Percentiles rank a stretch among this genome's conserved stretches.
Conservation (phyloP, 1,140 invertebrate species). For the Muscidifurax raptorellus region DNA sequence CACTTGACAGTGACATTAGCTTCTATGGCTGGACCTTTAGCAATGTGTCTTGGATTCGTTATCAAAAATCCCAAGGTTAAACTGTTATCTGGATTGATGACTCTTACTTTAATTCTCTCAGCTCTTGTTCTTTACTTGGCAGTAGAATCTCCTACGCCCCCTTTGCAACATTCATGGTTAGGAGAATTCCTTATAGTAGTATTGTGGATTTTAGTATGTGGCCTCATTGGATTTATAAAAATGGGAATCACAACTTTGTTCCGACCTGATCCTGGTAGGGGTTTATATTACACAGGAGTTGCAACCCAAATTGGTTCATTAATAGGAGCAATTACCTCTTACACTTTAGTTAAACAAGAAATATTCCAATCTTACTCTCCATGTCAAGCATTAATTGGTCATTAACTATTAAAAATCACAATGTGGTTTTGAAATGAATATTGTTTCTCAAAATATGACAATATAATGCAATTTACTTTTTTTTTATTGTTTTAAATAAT, state of each 20-base stretch:
- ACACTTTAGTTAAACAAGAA: conserved; percentile 83
- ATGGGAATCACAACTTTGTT: conserved; percentile 87
- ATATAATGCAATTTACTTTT: background rate
- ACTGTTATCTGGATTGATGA: conserved; percentile 77
- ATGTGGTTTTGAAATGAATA: background rate
- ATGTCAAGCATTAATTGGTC: conserved; percentile 53
- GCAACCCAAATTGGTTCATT: conserved; percentile 88
- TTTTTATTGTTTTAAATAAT: background rate
- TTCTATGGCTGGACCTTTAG: conserved; percentile 89
- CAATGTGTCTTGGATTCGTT: conserved; percentile 88
- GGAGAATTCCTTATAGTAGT: conserved; percentile 82
- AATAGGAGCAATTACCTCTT: conserved; percentile 84
- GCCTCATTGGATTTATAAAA: conserved; percentile 87
- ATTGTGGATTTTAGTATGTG: conserved; percentile 82
- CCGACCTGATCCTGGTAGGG: conserved; percentile 72
- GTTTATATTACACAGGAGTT: conserved; percentile 86
- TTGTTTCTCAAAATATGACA: background rate
- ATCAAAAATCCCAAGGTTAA: conserved; percentile 79
- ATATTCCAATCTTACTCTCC: conserved; percentile 77
- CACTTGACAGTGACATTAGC: conserved; percentile 88
- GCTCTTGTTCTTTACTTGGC: conserved; percentile 84
- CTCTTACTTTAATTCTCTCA: conserved; percentile 76
- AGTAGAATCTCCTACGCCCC: conserved; percentile 84
- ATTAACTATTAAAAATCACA: conserved; percentile 47
- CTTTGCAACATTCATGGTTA: conserved; percentile 76